Evolutionary conservation across 2,797 vertebrate species (phyloP).

Genomic region (Pantherophis vulpinus): DNA sequence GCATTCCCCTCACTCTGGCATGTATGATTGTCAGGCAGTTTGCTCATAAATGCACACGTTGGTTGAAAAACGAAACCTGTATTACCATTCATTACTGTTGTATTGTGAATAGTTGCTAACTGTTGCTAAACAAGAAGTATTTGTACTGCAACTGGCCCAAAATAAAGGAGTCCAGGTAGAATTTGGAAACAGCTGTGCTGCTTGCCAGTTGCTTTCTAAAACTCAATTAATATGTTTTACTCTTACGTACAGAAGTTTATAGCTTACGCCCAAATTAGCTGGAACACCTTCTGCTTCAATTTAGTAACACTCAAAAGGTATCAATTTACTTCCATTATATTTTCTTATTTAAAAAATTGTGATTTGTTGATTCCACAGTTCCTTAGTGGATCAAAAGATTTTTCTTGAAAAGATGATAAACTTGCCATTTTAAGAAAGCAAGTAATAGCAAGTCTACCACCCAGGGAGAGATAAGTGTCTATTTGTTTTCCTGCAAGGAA

Average conservation of each 20-base stretch:
- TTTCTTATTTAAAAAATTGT: background rate
- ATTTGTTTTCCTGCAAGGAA: background rate
- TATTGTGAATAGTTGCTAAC: background rate
- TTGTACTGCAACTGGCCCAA: background rate
- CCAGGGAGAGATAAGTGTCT: background rate
- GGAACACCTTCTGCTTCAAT: background rate
- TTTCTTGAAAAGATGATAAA: conserved; percentile 5
- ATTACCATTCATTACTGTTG: background rate
- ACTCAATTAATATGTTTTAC: background rate
- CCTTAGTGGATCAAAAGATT: background rate
- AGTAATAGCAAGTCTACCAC: conserved; percentile 23
- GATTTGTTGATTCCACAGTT: background rate
- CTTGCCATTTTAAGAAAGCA: conserved; percentile 1
- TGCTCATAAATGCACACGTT: background rate
- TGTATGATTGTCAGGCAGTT: background rate
- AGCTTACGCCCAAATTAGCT: background rate
- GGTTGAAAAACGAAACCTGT: background rate
- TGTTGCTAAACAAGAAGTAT: background rate
- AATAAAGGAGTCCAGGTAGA: background rate
- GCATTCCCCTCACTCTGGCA: background rate
- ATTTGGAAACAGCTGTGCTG: background rate
- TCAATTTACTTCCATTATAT: background rate
- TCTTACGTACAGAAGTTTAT: background rate
- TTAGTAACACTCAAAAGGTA: background rate
- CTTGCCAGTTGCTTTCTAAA: background rate